Evolutionary conservation across 2,888 invertebrate species (phyloP).

Genomic region (Lucinisca nassula): DNA sequence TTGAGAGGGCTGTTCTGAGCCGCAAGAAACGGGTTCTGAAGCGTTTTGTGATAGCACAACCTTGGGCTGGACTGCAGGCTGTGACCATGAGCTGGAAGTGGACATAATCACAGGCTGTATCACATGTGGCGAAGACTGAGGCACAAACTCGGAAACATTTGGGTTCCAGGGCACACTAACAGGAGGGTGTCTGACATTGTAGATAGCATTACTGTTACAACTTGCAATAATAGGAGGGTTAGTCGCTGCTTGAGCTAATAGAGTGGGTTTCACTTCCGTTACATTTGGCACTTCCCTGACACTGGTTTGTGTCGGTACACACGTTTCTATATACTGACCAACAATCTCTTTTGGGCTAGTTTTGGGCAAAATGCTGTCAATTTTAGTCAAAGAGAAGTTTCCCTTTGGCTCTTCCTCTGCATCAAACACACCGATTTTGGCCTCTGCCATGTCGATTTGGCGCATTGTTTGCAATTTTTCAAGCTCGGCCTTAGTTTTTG

Average conservation of each 20-base stretch:
- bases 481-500: conserved; percentile 10
- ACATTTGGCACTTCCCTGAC: neutral
- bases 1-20: neutral
- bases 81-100: too few species aligned
- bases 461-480: conserved; percentile 7
- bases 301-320: neutral
- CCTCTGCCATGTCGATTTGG: conserved; percentile 1
- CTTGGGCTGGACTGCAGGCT: too few species aligned
- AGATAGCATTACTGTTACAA: neutral
- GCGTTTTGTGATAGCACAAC: neutral
- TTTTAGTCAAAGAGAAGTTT: neutral
- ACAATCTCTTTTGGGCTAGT: neutral
- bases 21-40: neutral
- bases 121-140: neutral
- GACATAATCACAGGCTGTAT: neutral
- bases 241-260: neutral
- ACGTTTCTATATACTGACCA: neutral
- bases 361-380: neutral
- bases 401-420: neutral
- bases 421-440: neutral
- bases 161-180: neutral
- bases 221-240: neutral
- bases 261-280: too few species aligned
- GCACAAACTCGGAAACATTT: neutral
- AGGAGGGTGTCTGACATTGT: neutral